Evolutionary conservation across 2,113 vertebrate genomes (phyloP).

Genomic region (Microtus richardsoni): DNA sequence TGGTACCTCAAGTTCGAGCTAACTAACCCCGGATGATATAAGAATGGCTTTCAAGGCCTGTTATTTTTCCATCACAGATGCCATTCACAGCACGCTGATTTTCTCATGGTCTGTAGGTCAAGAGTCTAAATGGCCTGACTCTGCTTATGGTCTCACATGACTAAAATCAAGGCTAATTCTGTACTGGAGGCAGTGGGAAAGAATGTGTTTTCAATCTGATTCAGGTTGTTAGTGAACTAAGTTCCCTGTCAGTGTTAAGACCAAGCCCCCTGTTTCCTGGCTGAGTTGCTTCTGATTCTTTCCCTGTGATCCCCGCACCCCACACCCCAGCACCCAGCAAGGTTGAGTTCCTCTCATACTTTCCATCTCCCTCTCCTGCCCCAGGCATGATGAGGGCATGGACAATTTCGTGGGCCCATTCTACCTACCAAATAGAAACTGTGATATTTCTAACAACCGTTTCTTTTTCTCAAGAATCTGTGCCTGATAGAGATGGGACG

Average conservation of each 20-base stretch:
- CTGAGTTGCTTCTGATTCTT: background rate
- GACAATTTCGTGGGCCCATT: background rate
- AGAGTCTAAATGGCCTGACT: background rate
- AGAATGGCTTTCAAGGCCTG: background rate
- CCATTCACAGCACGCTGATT: background rate
- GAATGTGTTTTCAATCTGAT: background rate
- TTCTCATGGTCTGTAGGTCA: background rate
- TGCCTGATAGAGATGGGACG: background rate
- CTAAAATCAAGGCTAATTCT: background rate
- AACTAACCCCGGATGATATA: background rate
- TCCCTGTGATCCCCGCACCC: background rate
- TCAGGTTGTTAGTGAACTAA: background rate
- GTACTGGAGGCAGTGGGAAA: background rate
- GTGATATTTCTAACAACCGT: background rate
- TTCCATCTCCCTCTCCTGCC: background rate
- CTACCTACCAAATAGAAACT: slow-evolving; percentile 26
- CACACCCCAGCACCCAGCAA: background rate
- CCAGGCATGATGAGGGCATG: background rate
- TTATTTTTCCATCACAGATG: slow-evolving; percentile 26
- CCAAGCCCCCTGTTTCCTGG: background rate
- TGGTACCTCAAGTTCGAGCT: background rate
- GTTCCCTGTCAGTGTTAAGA: background rate
- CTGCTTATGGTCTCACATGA: background rate
- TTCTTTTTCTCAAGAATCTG: slow-evolving; percentile 24
- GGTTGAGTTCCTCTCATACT: background rate